These are phyloP conservation scores for Bovichtus variegatus DNA, from an alignment of 2,797 vertebrate genomes.

Conservation along the genomic window DNA sequence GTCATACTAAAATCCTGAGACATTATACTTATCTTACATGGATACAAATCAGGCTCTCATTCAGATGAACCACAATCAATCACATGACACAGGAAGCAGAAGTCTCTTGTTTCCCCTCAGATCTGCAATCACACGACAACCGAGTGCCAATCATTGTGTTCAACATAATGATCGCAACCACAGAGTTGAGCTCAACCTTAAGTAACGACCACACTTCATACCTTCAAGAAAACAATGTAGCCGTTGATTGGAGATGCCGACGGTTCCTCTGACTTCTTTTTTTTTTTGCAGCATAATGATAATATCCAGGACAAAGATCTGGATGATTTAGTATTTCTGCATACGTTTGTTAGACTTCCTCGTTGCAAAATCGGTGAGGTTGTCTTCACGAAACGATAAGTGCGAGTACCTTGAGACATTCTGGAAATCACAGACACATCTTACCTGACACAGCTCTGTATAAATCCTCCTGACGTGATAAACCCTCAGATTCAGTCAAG, in stretches of 20 bases:
- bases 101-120: not conserved
- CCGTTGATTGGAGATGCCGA: conserved; percentile 66
- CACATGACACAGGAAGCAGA: not conserved
- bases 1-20: too few relatives aligned
- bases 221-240: conserved; percentile 69
- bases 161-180: conserved; percentile 44
- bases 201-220: conserved; percentile 3
- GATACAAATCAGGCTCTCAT: conserved; percentile 44
- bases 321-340: not conserved
- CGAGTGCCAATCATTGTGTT: conserved; percentile 28
- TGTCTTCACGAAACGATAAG: not conserved
- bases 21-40: too few relatives aligned
- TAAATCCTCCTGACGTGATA: not conserved
- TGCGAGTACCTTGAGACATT: not conserved
- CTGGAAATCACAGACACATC: not conserved
- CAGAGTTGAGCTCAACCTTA: conserved; percentile 9
- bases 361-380: not conserved
- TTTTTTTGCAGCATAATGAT: conserved; percentile 34
- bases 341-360: not conserved
- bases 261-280: conserved; percentile 21
- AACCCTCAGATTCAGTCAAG: not conserved
- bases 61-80: conserved; percentile 26
- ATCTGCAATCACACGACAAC: conserved; percentile 47
- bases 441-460: not conserved
- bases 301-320: not conserved